phyloP scores from a whole-genome alignment of 2,797 vertebrate species.

The Enteromius argenteus region DNA sequence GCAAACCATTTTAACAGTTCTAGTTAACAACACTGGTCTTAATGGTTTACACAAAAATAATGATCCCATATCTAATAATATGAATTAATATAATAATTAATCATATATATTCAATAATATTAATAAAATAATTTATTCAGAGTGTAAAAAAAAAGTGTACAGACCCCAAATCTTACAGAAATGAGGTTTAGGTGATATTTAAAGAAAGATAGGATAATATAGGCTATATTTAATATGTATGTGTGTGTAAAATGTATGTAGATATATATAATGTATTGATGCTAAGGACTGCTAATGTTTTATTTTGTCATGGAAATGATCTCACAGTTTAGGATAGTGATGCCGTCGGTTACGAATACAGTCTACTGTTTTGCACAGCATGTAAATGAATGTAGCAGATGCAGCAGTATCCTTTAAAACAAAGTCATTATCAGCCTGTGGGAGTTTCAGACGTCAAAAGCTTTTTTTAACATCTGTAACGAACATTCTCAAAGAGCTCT shows the following conservation, averaged over 20 bases:
- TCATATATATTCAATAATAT: not conserved
- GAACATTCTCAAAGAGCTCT: conserved; percentile 12
- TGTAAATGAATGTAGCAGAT: conserved; percentile 19
- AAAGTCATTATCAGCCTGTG: conserved; percentile 11
- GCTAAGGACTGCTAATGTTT: not conserved
- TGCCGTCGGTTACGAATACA: conserved; percentile 1
- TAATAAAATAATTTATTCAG: too few relatives aligned
- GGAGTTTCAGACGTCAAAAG: conserved; percentile 18
- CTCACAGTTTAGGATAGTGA: not conserved
- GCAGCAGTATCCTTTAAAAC: conserved; percentile 7
- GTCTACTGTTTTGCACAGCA: not conserved
- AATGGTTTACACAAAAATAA: too few relatives aligned
- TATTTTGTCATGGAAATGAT: not conserved
- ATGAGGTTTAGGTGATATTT: not conserved
- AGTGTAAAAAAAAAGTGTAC: too few relatives aligned
- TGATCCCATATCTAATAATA: too few relatives aligned
- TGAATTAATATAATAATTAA: not conserved
- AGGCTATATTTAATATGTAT: not conserved
- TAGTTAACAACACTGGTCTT: too few relatives aligned
- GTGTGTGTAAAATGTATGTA: too few relatives aligned
- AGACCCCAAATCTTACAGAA: not conserved
- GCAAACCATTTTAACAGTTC: too few relatives aligned
- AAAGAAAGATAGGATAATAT: not conserved
- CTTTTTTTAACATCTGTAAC: conserved; percentile 8
- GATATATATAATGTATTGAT: not conserved